phyloP scores from a whole-genome alignment of 2,888 invertebrate genomes.

The Blera fallax region DNA sequence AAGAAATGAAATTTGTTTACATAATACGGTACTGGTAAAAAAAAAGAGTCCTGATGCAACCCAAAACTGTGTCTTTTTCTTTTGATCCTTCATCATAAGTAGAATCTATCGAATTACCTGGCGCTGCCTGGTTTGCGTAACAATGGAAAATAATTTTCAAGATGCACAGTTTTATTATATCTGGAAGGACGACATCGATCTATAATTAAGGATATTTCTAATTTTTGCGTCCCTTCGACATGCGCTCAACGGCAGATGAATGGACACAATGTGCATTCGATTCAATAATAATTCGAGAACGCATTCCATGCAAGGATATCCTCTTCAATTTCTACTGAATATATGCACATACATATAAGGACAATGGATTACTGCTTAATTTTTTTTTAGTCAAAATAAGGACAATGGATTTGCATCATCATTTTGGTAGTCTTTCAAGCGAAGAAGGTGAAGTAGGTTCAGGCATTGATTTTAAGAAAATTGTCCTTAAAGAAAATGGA shows the following conservation, averaged over 20 bases:
- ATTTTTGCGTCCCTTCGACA: conserved; percentile 55
- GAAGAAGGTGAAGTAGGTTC: conserved; percentile 19
- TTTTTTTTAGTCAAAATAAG: conserved; percentile 14
- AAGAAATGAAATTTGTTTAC: conserved; percentile 57
- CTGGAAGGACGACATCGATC: conserved; percentile 48
- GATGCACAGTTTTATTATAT: conserved; percentile 13
- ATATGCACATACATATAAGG: conserved; percentile 46
- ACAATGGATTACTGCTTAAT: conserved; percentile 39
- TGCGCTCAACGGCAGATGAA: conserved; percentile 64
- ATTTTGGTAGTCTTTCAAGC: conserved; percentile 44
- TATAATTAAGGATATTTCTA: conserved; percentile 54
- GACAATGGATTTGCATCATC: conserved; percentile 70
- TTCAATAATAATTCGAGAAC: conserved; percentile 50
- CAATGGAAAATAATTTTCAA: conserved; percentile 48
- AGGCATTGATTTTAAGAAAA: conserved; percentile 7
- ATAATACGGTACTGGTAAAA: conserved; percentile 35
- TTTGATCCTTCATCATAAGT: conserved; percentile 50
- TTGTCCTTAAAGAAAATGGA: conserved; percentile 7
- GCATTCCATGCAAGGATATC: conserved; percentile 34
- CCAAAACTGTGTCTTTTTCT: conserved; percentile 49
- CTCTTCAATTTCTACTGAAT: conserved; percentile 56
- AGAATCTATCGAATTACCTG: conserved; percentile 64
- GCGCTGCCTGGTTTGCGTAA: conserved; percentile 42
- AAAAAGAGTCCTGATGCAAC: conserved; percentile 41
- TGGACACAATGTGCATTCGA: conserved; percentile 56